Evolutionary conservation across 1,140 invertebrate genomes (phyloP).

Genomic region (Antheraea pernyi): DNA sequence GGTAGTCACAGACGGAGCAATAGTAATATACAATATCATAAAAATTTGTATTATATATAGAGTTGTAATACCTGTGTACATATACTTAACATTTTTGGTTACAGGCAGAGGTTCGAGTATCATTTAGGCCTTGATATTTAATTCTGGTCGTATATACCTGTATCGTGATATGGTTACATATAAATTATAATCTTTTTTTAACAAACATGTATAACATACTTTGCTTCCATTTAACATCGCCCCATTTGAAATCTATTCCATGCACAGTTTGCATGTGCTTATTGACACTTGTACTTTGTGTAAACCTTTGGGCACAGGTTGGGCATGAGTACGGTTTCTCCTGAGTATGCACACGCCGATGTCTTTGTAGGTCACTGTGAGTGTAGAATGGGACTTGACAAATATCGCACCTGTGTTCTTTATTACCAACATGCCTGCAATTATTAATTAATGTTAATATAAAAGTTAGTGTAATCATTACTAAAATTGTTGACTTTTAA

Average conservation of each 20-base stretch:
- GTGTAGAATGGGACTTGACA: constrained; percentile 67
- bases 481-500: no score
- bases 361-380: constrained; percentile 62
- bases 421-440: constrained; percentile 66
- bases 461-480: no score
- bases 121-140: no score
- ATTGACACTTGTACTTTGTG: constrained; percentile 68
- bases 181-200: not conserved
- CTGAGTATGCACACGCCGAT: constrained; percentile 76
- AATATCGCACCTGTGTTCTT: constrained; percentile 64
- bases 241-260: constrained; percentile 63
- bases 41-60: no score
- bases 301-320: constrained; percentile 76
- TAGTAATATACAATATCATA: no score
- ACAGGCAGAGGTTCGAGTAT: no score
- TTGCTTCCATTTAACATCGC: constrained; percentile 49
- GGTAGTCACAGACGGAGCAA: no score
- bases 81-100: no score
- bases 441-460: not conserved
- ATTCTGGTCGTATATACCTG: no score
- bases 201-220: constrained; percentile 2
- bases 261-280: constrained; percentile 72
- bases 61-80: no score
- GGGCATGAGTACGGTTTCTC: constrained; percentile 81
- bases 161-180: not conserved